Evolutionary conservation across 2,888 invertebrate species (phyloP), one percentile per base, ranked within the genome.

Genomic region (Chrysolina haemoptera): DNA sequence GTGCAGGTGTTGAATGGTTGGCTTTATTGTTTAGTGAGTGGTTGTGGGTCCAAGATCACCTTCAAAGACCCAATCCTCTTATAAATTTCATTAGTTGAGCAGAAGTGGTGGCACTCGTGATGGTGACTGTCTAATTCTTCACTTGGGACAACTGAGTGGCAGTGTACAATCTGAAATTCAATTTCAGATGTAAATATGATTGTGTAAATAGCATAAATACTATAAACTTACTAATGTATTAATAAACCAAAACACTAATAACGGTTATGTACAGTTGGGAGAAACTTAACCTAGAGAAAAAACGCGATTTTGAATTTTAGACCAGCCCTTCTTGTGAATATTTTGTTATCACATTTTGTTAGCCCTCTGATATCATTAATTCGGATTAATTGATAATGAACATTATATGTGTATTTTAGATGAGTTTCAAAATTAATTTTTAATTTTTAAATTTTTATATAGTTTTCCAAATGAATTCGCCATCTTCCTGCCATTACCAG

Each of bases 71-170:
- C 63, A 3, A 41, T 70, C 53, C 65, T 69, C 48, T 50, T 76
- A 72, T 74, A 74, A 59, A 74, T 71, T 71, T 69, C 46, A 46
- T 75, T 75, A 72, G 66, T 70, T 73, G 77, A 78, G 77, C 78
- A 76, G 74, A 77, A 71, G 75, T 79, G 74, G 75, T 79, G 71
- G 79, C 79, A 81, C 76, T 78, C 73, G 70, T 73, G 67, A 75
- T 78, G 78, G 78, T 79, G 78, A 80, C 74, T 81, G 77, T 81
- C 77, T 62, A 79, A 75, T 78, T 76, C 74, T 79, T 78, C 75
- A 78, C 73, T 68, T 74, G 72, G 72, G 78, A 78, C 77, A 76
- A 76, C 66, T 64, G 50, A 62, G 62, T 53, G 12, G n/a, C n/a
- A 16, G 14, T 48, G 64, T 62, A 27, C 41, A 41, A 68, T 50